Conservation (phyloP, 2,888 invertebrate species). For the Ptychoptera contaminata region DNA sequence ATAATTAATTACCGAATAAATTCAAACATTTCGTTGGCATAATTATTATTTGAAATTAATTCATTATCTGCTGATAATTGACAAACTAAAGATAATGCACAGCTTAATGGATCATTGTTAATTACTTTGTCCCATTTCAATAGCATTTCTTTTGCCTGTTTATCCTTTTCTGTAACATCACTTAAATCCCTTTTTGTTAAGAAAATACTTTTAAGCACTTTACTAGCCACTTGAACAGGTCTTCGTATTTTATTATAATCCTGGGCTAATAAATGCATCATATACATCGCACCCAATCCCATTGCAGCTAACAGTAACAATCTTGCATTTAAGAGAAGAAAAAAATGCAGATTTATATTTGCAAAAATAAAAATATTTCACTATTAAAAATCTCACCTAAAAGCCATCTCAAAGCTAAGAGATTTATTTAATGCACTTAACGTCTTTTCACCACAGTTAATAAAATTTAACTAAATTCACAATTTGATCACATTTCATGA, state of each 20-base stretch:
- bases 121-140: slow-evolving; percentile 27
- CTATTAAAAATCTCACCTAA: no score
- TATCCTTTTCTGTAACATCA: not conserved
- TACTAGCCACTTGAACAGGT: slow-evolving; percentile 2
- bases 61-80: slow-evolving; percentile 28
- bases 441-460: no score
- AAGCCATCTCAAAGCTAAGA: no score
- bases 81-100: slow-evolving; percentile 27
- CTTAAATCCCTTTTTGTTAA: not conserved
- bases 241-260: slow-evolving; percentile 31
- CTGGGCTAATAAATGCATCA: slow-evolving; percentile 33
- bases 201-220: slow-evolving; percentile 3
- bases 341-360: no score
- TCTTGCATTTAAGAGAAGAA: slow-evolving; percentile 12
- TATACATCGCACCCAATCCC: slow-evolving; percentile 33
- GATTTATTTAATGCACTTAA: no score
- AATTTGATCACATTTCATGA: no score
- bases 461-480: no score
- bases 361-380: no score
- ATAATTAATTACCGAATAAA: slow-evolving; percentile 20
- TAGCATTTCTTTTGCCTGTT: slow-evolving; percentile 1
- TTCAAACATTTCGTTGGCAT: slow-evolving; percentile 21
- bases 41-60: slow-evolving; percentile 13
- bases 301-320: slow-evolving; percentile 26
- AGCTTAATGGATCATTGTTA: slow-evolving; percentile 25